phyloP scores from a whole-genome alignment of 2,113 vertebrate species.

The Dendrocopos noguchii region DNA sequence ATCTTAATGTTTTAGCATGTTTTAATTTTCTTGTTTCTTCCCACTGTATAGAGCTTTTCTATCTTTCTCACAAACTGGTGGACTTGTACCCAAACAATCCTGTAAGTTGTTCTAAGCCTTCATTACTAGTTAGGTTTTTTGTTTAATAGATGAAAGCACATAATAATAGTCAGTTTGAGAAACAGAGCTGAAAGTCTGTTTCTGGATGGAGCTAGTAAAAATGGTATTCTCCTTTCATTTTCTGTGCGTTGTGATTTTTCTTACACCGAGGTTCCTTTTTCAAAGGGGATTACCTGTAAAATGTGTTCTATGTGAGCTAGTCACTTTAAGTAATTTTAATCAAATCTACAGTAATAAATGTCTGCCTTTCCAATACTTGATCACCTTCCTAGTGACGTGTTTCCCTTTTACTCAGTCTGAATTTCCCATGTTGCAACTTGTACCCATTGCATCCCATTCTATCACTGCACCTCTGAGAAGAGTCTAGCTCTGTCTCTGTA shows the following conservation, averaged over 20 bases:
- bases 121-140: neutral
- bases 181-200: neutral
- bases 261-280: neutral
- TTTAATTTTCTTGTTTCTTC: conserved; percentile 37
- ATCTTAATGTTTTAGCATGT: neutral
- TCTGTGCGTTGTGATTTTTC: neutral
- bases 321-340: neutral
- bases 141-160: neutral
- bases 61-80: conserved; percentile 98
- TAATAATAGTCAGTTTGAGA: neutral
- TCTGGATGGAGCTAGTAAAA: neutral
- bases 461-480: neutral
- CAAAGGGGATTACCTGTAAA: neutral
- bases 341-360: neutral
- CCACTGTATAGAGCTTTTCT: conserved; percentile 89
- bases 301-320: neutral
- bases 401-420: neutral
- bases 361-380: neutral
- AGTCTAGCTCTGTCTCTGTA: neutral
- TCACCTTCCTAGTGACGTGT: neutral
- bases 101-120: conserved; percentile 80
- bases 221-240: neutral
- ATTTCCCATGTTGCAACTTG: neutral
- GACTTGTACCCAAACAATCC: conserved; percentile 98
- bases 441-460: neutral